Base-by-base conservation (phyloP, 2,888 invertebrate genomes). In the Pinctada fucata region DNA sequence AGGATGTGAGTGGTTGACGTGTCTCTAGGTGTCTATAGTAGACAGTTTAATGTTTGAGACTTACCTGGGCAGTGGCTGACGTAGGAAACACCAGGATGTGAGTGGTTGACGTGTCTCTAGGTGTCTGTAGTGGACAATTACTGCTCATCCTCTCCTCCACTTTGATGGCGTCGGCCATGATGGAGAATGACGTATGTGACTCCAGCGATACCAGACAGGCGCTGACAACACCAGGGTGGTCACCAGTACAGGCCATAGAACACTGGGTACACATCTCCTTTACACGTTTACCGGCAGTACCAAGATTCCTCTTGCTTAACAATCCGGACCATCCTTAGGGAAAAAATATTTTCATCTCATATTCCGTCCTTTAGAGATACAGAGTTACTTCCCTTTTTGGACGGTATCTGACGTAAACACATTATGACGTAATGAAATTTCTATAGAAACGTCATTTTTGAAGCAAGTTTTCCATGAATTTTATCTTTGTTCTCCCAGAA, bases 81-180 rank as follows among this genome's bases (percentile, higher is more conserved):
- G 98, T 99, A 72, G 99, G 99, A 94, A 99, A 99, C 87, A 99
- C 99, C 87, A 99, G 95, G 87, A 99, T 99, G 92, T 99, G 99
- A 80, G 99, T 99, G 92, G 97, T 97, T 78, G 97, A 97, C 83
- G 98, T 97, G 93, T 99, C 99, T 84, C 97, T 95, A 4, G 99
- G 99, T 80, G 99, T 99, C 88, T 97, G 97, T 89, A 99, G 94
- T 3, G 91, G 90, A 75, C 89, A 88, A 76, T 90, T 91, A 82
- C 90, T 89, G 79, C 89, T 88, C 83, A 86, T 89, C 76, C 90
- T 90, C 79, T 91, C 91, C 83, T 91, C 92, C 45, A 86, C 85
- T 79, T 92, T 92, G n/a, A 92, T 84, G 10, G 90, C 87, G 79
- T 92, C 92, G 3, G 90, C 87, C 87, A 92, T 89, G 70, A 93